Base-by-base conservation (phyloP, 2,797 vertebrate species). In the Menidia menidia region DNA sequence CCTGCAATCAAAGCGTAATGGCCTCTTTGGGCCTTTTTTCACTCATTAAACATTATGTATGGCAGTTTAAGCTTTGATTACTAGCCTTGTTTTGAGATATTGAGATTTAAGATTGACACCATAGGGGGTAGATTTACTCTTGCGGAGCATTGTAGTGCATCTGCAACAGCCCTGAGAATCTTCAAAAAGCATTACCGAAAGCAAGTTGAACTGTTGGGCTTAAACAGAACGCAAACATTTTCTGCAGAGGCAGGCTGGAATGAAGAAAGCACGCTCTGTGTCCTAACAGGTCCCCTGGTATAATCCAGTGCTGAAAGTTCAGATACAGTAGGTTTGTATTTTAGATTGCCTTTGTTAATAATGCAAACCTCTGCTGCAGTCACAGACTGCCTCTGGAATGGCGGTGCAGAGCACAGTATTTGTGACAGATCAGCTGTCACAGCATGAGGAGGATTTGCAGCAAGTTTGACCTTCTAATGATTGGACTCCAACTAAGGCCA, bases 391-490 rank as follows among this genome's bases (percentile, higher is more conserved):
- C 67, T 80, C 58, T 42, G 16, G 33, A 68, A 78, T 67, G 68
- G 54, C 53, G 6, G 25, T 41, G 32, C 39, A 30, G 8, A 65
- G 60, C 80, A 45, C 64, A 30, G 55, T 47, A 19, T 68, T n/a
- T 61, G 73, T 73, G 63, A 50, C 65, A 60, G 56, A 80, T 89
- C 65, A 78, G 15, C 72, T 63, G 64, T 81, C 81, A 65, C 83
- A 87, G 86, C 64, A 71, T 86, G 86, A 86, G 68, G 73, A 81
- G 73, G 71, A 78, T 83, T 71, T 69, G 61, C 72, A 71, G 82
- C 57, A 78, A 42, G 73, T 72, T 64, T 88, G 89, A 91, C 88
- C 91, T 87, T 84, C 79, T 83, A 76, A 85, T 80, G 75, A 83
- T 73, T 76, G 70, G 66, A 73, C 82, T 84, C 83, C 81, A 61